Base-by-base conservation (phyloP, 2,888 invertebrate species). In the Drosophila anomalata region DNA sequence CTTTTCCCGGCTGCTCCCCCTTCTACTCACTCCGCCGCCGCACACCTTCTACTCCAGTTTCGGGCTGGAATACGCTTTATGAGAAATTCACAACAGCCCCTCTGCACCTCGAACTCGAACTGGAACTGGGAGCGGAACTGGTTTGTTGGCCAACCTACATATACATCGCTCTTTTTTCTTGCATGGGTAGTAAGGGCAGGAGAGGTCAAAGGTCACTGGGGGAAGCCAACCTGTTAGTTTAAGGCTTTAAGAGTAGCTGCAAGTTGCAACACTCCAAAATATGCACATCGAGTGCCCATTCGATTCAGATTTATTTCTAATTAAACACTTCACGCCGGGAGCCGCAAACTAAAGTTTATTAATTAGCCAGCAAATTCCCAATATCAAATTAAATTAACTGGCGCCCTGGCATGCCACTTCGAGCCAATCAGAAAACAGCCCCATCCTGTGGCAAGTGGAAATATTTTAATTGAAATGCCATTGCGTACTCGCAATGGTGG, bases 351-450 rank as follows among this genome's bases (percentile, higher is more conserved):
- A 65, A 79, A 82, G 71, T 67, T 74, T 77, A 82, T 82, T 78
- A 78, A 82, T 76, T 71, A 79, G 74, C 74, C 53, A 68, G 71
- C 79, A 71, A 63, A 76, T 77, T 79, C 63, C 58, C 57, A 71
- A 79, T 50, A 74, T 76, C 9, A 60, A 47, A 68, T 71, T 77
- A 74, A 67, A 74, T 74, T 61, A 76, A 51, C 46, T 46, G 17
- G 17, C 42, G 41, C 12, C 50, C 42, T 20, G 42, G 11, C 11
- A n/a, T 26, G 42, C 20, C 11, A n/a, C 42, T 42, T 20, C 5
- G 33, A 12, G 33, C 11, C 33, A 11, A 11, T 33, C 33, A 33
- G 11, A 11, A 4, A 33, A 33, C 33, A 33, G 2, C 33, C 33
- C 33, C 36, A 7, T 14, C 14, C 36, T 74, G 55, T 48, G 56